Evolutionary conservation across 2,888 invertebrate genomes (phyloP).

Genomic region (Auanema freiburgensis): DNA sequence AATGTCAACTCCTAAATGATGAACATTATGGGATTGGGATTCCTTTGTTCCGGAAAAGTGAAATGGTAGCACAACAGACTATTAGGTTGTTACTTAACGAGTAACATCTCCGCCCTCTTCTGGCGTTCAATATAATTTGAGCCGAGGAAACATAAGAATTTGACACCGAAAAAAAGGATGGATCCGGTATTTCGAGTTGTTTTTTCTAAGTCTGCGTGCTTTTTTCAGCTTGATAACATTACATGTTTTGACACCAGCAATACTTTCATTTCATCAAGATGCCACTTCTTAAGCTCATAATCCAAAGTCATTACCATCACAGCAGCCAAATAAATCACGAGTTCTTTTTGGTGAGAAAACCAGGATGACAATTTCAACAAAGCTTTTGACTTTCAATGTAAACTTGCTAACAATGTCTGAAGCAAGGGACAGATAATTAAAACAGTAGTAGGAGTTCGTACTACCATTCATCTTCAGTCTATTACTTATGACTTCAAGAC

Average conservation of each 20-base stretch:
- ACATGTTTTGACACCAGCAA: slow-evolving; percentile 9
- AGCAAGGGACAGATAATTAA: neutral
- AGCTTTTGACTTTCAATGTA: neutral
- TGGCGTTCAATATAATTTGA: no score
- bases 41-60: no score
- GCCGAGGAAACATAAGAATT: no score
- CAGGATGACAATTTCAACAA: neutral
- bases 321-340: slow-evolving; percentile 5
- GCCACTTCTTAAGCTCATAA: slow-evolving; percentile 22
- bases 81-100: no score
- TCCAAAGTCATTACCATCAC: slow-evolving; percentile 19
- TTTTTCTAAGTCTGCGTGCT: neutral
- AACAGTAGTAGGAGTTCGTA: slow-evolving; percentile 2
- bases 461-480: neutral
- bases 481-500: no score
- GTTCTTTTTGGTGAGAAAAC: neutral
- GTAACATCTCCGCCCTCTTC: no score
- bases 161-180: no score
- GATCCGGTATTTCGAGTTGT: no score
- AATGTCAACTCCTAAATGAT: no score
- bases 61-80: no score
- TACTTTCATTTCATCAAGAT: slow-evolving; percentile 9
- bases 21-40: no score
- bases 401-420: neutral
- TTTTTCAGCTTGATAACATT: no score